Conservation (phyloP, 2,888 invertebrate genomes). For the Acanthosepion pharaonis region DNA sequence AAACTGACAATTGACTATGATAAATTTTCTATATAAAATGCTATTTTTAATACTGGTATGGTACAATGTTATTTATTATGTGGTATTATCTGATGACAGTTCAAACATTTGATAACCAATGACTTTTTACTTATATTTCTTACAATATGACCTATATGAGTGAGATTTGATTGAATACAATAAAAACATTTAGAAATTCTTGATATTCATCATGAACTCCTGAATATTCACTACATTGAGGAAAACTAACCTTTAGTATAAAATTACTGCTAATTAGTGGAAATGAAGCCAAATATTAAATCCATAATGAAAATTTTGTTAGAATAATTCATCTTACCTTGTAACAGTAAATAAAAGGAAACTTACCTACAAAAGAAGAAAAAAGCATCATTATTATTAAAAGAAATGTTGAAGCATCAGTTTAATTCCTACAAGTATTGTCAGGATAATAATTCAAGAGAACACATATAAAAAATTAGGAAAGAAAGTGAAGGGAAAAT, state of each 20-base stretch:
- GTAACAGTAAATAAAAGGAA: neutral
- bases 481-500: neutral
- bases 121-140: neutral
- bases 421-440: neutral
- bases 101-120: neutral
- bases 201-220: neutral
- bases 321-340: neutral
- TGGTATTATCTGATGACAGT: neutral
- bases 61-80: neutral
- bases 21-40: too few species aligned
- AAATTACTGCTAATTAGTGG: neutral
- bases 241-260: neutral
- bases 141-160: neutral
- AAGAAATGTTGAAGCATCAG: neutral
- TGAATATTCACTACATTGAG: neutral
- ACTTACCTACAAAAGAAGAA: slow-evolving; percentile 33
- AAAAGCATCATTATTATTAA: neutral
- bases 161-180: neutral
- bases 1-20: neutral
- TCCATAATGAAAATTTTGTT: neutral
- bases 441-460: neutral
- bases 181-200: neutral
- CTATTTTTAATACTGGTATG: too few species aligned
- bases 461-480: neutral
- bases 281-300: neutral